Base-by-base conservation (phyloP, 1,140 invertebrate genomes). In the Apis cerana region DNA sequence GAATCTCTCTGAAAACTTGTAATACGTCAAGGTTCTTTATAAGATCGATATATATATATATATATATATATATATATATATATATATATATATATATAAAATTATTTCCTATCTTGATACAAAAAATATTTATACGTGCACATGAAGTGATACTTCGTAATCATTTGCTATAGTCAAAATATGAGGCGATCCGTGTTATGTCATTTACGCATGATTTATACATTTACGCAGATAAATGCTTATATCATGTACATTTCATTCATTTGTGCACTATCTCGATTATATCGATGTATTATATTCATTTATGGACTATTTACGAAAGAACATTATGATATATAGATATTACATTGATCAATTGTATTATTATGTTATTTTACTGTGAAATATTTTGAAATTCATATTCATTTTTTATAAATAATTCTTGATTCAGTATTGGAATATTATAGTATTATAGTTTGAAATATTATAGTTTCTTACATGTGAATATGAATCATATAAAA, bases 1-100 rank as follows among this genome's bases (percentile, higher is more conserved):
- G 75, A 77, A 68, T 80, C 23, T 62, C 56, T 67, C 15, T 75
- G 74, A 15, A 67, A 33, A 58, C 76, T 50, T 58, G 58, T 87
- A 87, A 87, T 77, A 80, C 82, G 56, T 87, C 86, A 87, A 87
- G 86, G 86, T 77, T 13, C 77, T 80, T 87, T 50, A 62, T 13
- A 21, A 76, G 72, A 87, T 87, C 86, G 85, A 87, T 87, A 80
- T 15, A 80, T 15, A 21, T 52, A 67, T 58, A 58, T 50, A 74
- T 11, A 23, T 59, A 27, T 50, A 52, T 12, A 13, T 19, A 43
- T 58, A 74, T 43, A 87, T 87, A 80, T 15, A 80, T 15, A 21
- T 52, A 67, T 58, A 58, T 50, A 74, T 11, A 23, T 59, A 27
- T 50, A 52, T 12, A 13, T 19, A 43, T 58, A 74, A 27, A 43